Evolutionary conservation across 2,797 vertebrate genomes (phyloP), one percentile per base, ranked within the genome.

Genomic region (Holocentrus rufus): DNA sequence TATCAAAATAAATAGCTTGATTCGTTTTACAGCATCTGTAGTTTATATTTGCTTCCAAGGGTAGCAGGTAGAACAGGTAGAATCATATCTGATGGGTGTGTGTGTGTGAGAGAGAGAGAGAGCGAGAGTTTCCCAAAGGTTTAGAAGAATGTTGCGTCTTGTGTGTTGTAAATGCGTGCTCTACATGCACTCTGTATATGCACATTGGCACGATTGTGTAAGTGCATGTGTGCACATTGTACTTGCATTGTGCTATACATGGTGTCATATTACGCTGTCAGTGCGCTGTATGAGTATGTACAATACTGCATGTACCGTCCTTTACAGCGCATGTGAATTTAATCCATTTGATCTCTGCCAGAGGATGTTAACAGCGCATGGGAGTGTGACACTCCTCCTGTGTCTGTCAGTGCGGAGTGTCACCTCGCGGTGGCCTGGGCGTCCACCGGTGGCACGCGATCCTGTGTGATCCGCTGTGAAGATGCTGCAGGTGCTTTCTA

Each of bases 401-500:
- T 79, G 68, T 71, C 74, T 63, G 53, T 78, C 79, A 76, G 87
- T 74, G 46, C 61, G 69, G 50, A 82, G 84, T 84, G 82, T 91
- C 87, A 85, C 81, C 88, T 87, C 85, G 31, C 55, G 30, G 63
- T 55, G 80, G 84, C 86, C 78, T 74, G 56, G 50, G 66, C 27
- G 27, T 86, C 86, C 83, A 47, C 54, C 56, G 74, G 85, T 93
- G 90, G 89, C 92, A 93, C 87, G 87, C 89, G 61, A 92, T 90
- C 89, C 87, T 85, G 80, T 85, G 70, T 89, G 85, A 85, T 83
- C 74, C 55, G 58, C 84, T 71, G 84, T 83, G 70, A 74, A 81
- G 88, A 83, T 65, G 85, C 87, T 91, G 90, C 92, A 93, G 92
- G 91, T 93, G 90, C 80, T 91, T 86, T 84, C 81, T 84, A 82